A percentile compares a stretch with the other conserved stretches of the same genome.
Evolutionary conservation across 2,888 invertebrate genomes (phyloP).

Genomic region (Temnothorax rugatulus): DNA sequence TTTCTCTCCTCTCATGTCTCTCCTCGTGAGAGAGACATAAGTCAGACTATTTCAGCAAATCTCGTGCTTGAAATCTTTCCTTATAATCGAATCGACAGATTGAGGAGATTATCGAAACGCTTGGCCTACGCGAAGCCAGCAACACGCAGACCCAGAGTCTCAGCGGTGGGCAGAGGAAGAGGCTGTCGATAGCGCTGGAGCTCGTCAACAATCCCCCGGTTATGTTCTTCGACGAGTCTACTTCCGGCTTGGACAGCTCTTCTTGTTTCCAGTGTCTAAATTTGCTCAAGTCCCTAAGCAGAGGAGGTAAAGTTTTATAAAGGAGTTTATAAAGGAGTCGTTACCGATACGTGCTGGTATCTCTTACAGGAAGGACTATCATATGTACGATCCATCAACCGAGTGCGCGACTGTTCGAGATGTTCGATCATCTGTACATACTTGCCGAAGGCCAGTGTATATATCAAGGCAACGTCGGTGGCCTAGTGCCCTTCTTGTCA

Average conservation of each 20-base stretch:
- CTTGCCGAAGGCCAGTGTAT: conserved; percentile 97
- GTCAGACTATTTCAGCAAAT: neutral
- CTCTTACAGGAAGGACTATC: conserved; percentile 90
- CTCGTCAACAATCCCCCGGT: conserved; percentile 98
- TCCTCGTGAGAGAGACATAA: no score
- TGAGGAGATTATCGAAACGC: conserved; percentile 94
- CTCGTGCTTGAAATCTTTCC: neutral
- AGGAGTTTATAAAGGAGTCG: neutral
- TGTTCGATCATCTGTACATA: conserved; percentile 97
- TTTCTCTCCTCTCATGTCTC: no score
- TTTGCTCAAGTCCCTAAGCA: conserved; percentile 94
- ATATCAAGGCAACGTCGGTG: conserved; percentile 94
- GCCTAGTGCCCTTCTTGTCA: conserved; percentile 95
- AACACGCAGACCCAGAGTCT: conserved; percentile 93
- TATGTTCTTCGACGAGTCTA: conserved; percentile 99
- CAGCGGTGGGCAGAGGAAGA: conserved; percentile 96
- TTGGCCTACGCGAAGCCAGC: conserved; percentile 93
- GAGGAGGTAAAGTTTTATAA: conserved; percentile 88
- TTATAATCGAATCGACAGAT: conserved; percentile 70
- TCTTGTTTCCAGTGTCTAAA: conserved; percentile 97
- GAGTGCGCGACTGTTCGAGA: conserved; percentile 97
- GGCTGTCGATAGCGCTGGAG: conserved; percentile 96
- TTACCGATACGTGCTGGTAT: neutral
- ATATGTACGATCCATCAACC: conserved; percentile 99
- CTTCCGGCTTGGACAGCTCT: conserved; percentile 97